Base-by-base conservation (phyloP, 2,888 invertebrate species). In the Pyrrhia umbra region DNA sequence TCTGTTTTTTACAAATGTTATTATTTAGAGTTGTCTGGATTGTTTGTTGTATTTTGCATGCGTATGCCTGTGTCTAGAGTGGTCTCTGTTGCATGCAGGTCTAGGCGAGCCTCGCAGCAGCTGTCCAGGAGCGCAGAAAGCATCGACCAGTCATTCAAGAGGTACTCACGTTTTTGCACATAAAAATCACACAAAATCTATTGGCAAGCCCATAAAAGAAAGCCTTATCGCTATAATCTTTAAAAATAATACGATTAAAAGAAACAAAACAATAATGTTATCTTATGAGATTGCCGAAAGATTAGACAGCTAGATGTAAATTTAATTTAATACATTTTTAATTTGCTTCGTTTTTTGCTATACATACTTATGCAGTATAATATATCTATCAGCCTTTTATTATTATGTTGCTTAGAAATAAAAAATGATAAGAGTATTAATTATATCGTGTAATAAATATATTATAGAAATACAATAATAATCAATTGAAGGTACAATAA, bases 21-120 rank as follows among this genome's bases (percentile, higher is more conserved):
- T 49, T 8, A 8, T 23, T 30, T 47, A 16, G 64, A 68, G 10
- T 64, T 87, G 86, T 86, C 86, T 85, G 84, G 77, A 76, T 79
- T 40, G 70, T 80, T 79, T 77, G 78, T 80, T 85, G 77, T 83
- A 81, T 88, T 89, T 86, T 91, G 94, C 93, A 93, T 94, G 94
- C 87, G 84, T 85, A 81, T 88, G 93, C 89, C 88, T 92, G 91
- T 93, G 90, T 92, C 88, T 95, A 94, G 88, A 87, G 88, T 90
- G 90, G 92, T 93, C 86, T 95, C 90, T 95, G 91, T 95, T 95
- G 95, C 95, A 95, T 95, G 90, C 96, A 98, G 98, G 97, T 97
- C 97, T 95, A 97, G 98, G 92, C 97, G 98, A 92, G 97, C 97
- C 89, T 98, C 98, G 85, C 97, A 97, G 95, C 98, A 98, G 94